These are phyloP conservation scores for Vanacampus margaritifer DNA, from an alignment of 2,113 vertebrate genomes.

Conservation along the genomic window DNA sequence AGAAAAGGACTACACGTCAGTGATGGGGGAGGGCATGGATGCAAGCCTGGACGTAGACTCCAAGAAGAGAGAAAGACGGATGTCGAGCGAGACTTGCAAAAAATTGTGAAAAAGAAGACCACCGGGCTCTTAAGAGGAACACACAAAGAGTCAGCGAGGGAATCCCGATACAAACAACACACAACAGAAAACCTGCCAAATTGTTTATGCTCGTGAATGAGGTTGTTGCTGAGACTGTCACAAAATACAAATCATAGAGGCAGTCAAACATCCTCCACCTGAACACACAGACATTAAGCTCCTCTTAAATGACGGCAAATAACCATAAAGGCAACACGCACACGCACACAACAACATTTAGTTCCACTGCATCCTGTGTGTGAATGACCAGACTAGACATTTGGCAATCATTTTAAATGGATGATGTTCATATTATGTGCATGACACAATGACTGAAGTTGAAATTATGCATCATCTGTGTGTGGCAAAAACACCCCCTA, in stretches of 20 bases:
- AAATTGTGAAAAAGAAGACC: constrained; percentile 37
- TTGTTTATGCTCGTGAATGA: constrained; percentile 11
- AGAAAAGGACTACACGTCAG: constrained; percentile 39
- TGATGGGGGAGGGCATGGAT: constrained; percentile 57
- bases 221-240: constrained; percentile 10
- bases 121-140: constrained; percentile 45
- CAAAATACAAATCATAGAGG: constrained; percentile 40
- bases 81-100: constrained; percentile 25
- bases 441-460: constrained; percentile 5
- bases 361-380: not conserved
- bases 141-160: constrained; percentile 34
- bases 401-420: not conserved
- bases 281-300: constrained; percentile 25
- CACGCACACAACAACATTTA: not conserved
- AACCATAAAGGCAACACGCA: constrained; percentile 2
- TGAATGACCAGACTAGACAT: not conserved
- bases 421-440: constrained; percentile 4
- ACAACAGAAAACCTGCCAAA: constrained; percentile 34
- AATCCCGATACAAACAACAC: constrained; percentile 17
- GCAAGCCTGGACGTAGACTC: constrained; percentile 39
- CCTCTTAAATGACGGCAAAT: constrained; percentile 7
- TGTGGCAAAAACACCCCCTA: constrained; percentile 61
- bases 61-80: constrained; percentile 35
- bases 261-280: constrained; percentile 34
- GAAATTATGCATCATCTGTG: constrained; percentile 30